Evolutionary conservation across 2,888 invertebrate genomes (phyloP).

Genomic region (Cetonia aurata): DNA sequence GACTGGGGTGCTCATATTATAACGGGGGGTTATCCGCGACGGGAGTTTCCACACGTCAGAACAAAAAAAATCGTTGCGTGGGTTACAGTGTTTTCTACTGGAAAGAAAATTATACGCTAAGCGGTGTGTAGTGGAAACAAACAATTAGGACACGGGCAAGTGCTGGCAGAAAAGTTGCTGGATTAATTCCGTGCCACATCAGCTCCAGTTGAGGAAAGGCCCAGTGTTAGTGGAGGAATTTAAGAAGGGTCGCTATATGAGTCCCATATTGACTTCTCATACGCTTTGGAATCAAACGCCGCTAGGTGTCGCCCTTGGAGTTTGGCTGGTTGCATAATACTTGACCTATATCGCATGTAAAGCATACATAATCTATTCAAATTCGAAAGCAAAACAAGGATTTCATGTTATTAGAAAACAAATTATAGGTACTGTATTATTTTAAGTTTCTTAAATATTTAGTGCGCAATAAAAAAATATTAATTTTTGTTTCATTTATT

Average conservation of each 20-base stretch:
- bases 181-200: constrained; percentile 16
- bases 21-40: constrained; percentile 33
- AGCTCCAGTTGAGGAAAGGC: constrained; percentile 9
- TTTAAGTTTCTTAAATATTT: too few species aligned
- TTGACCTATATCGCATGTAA: constrained; percentile 35
- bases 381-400: too few species aligned
- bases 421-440: too few species aligned
- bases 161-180: constrained; percentile 34
- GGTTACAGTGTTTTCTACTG: constrained; percentile 19
- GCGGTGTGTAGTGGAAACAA: constrained; percentile 15
- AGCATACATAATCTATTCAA: too few species aligned
- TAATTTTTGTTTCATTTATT: too few species aligned
- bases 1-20: constrained; percentile 24
- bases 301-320: constrained; percentile 38
- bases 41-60: constrained; percentile 26
- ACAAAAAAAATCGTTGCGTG: constrained; percentile 30
- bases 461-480: too few species aligned
- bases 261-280: neutral
- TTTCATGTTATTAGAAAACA: too few species aligned
- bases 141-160: constrained; percentile 19
- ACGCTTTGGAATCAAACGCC: constrained; percentile 12
- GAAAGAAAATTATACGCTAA: constrained; percentile 25
- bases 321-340: constrained; percentile 39
- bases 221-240: constrained; percentile 10
- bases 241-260: constrained; percentile 28